A percentile compares a stretch with the other conserved stretches of the same genome.
phyloP scores from a whole-genome alignment of 2,113 vertebrate species.

The Amia ocellicauda region DNA sequence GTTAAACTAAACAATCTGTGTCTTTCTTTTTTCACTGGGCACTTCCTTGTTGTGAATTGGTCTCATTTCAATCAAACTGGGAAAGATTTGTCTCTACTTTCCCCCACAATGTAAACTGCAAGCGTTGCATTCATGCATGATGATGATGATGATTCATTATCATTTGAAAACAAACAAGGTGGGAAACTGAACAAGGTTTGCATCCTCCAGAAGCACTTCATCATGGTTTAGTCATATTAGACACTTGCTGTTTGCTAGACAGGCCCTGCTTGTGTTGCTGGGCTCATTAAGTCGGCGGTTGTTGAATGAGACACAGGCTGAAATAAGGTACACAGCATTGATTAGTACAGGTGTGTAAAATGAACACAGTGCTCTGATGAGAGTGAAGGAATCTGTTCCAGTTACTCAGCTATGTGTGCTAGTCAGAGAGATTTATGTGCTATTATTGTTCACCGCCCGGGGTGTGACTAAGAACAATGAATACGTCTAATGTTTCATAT shows the following conservation, averaged over 20 bases:
- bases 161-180: neutral
- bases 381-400: neutral
- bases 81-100: no score
- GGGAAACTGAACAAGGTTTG: neutral
- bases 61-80: no score
- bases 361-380: neutral
- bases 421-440: neutral
- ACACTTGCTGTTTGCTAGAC: neutral
- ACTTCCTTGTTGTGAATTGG: no score
- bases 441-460: neutral
- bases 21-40: no score
- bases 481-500: neutral
- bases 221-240: neutral
- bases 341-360: neutral
- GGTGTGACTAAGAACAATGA: neutral
- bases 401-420: neutral
- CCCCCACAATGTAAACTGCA: no score
- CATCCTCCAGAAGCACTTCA: neutral
- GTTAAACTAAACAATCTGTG: no score
- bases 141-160: conserved; percentile 14
- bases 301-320: neutral
- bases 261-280: neutral
- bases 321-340: no score
- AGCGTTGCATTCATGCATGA: no score
- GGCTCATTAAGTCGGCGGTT: neutral